phyloP scores from a whole-genome alignment of 2,113 vertebrate species.

The Ginglymostoma cirratum region DNA sequence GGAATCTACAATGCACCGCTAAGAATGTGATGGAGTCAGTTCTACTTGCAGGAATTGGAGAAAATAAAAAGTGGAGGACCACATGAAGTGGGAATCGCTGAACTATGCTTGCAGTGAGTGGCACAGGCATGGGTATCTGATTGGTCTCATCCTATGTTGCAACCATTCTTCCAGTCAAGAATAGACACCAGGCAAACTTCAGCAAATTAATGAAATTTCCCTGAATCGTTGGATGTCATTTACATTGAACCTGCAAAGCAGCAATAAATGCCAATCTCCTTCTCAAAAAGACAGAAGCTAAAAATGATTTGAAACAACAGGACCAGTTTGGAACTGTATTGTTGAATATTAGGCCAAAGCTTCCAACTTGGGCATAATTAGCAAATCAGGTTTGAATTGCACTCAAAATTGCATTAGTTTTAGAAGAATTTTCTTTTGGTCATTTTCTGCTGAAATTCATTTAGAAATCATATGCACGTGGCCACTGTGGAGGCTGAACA shows the following conservation, averaged over 20 bases:
- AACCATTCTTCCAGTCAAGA: neutral
- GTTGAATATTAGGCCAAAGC: neutral
- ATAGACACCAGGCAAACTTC: neutral
- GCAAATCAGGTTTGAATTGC: neutral
- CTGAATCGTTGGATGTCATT: neutral
- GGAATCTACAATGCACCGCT: too few species aligned
- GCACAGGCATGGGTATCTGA: too few species aligned
- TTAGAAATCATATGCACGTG: neutral
- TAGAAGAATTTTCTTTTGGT: neutral
- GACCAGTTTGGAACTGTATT: neutral
- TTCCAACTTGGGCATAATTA: neutral
- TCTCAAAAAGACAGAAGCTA: neutral
- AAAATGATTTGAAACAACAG: neutral
- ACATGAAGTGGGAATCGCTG: too few species aligned
- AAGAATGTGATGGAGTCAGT: too few species aligned
- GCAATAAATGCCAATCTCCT: neutral
- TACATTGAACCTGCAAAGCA: neutral
- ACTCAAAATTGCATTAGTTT: neutral
- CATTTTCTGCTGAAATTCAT: neutral
- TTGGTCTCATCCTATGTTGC: too few species aligned
- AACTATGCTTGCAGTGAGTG: too few species aligned
- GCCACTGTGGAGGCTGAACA: neutral
- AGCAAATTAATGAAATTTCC: neutral
- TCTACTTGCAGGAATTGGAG: too few species aligned
- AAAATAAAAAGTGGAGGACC: too few species aligned